Evolutionary conservation across 2,113 vertebrate species (phyloP).

Genomic region (Collichthys lucidus): DNA sequence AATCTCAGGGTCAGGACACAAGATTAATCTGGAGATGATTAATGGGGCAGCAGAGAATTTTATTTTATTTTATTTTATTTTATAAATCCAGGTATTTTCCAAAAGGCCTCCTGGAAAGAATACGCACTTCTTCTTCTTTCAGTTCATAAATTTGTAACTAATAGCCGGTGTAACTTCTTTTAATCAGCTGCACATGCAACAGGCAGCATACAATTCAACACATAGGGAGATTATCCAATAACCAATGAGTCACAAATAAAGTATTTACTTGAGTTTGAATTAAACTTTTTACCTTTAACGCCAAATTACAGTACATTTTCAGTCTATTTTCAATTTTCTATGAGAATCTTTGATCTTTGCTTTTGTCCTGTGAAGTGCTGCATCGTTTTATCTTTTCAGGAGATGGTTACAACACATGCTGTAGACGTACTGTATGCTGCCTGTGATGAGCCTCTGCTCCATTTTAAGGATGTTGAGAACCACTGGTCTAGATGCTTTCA

Average conservation of each 20-base stretch:
- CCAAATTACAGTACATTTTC: background rate
- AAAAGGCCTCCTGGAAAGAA: background rate
- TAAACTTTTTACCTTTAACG: background rate
- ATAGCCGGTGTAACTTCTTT: background rate
- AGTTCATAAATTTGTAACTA: background rate
- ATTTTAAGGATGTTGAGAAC: conserved; percentile 7
- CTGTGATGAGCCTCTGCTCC: background rate
- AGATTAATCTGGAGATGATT: background rate
- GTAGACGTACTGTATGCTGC: background rate
- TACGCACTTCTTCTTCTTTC: background rate
- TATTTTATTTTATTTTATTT: background rate
- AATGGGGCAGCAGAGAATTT: background rate
- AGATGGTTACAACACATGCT: background rate
- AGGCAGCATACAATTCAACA: background rate
- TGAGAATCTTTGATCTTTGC: no score
- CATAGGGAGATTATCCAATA: background rate
- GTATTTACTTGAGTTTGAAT: background rate
- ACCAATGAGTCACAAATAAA: background rate
- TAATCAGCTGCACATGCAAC: background rate
- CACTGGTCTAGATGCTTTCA: background rate
- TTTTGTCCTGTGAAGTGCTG: background rate
- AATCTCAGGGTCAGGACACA: background rate
- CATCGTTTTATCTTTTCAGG: no score
- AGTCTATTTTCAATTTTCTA: no score
- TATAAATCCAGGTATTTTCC: background rate